phyloP scores from a whole-genome alignment of 1,140 invertebrate genomes.

The Caenorhabditis briggsae region DNA sequence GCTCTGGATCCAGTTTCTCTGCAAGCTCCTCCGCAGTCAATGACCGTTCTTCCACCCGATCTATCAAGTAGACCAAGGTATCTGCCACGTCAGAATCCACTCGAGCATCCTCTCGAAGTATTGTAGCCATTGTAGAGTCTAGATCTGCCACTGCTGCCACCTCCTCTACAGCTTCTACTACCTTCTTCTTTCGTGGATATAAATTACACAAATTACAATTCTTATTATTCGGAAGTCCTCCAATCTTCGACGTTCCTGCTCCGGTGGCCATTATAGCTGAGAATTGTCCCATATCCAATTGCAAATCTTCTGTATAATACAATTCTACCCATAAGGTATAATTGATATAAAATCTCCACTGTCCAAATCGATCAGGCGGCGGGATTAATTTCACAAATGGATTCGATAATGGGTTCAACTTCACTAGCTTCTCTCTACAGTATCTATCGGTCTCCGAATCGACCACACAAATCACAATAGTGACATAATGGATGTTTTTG shows the following conservation, averaged over 20 bases:
- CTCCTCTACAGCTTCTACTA: not conserved
- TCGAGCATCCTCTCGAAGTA: constrained; percentile 6
- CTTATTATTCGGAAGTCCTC: constrained; percentile 70
- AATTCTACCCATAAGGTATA: constrained; percentile 73
- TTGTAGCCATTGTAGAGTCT: constrained; percentile 12
- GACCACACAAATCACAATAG: constrained; percentile 62
- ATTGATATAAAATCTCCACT: constrained; percentile 69
- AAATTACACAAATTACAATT: constrained; percentile 66
- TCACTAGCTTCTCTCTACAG: constrained; percentile 63
- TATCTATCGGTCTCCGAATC: constrained; percentile 68
- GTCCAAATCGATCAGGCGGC: not conserved
- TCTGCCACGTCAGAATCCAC: constrained; percentile 26
- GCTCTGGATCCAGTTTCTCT: constrained; percentile 17
- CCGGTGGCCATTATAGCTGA: constrained; percentile 65
- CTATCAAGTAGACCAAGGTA: constrained; percentile 6
- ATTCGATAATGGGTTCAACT: constrained; percentile 66
- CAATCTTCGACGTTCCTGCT: constrained; percentile 66
- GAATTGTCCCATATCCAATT: constrained; percentile 66
- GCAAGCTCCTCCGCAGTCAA: not conserved
- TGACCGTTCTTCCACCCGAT: constrained; percentile 11
- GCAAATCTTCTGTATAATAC: constrained; percentile 75
- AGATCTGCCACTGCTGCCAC: not conserved
- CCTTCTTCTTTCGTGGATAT: constrained; percentile 58
- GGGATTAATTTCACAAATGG: constrained; percentile 67
- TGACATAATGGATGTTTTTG: constrained; percentile 65